A percentile compares a stretch with the other conserved stretches of the same genome.
Conservation (phyloP, 30 jellyfish, hydroid and myxozoan species). For the Sanderia malayensis region DNA sequence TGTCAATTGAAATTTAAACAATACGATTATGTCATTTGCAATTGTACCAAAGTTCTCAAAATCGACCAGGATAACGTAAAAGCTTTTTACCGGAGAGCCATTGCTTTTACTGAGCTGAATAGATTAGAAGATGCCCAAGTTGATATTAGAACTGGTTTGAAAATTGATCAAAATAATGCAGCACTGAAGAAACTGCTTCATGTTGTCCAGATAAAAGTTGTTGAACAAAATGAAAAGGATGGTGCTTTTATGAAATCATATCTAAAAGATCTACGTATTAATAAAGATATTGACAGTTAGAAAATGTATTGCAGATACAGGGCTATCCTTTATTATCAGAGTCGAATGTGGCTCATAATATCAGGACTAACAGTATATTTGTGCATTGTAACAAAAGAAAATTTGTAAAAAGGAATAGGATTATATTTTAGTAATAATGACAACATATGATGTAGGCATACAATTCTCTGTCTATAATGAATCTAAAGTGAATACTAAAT, state of each 20-base stretch:
- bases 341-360: too few relatives aligned
- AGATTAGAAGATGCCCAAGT: constrained; percentile 42
- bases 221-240: constrained; percentile 3
- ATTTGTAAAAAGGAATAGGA: too few relatives aligned
- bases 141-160: constrained; percentile 39
- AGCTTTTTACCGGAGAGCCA: constrained; percentile 68
- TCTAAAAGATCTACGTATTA: neutral
- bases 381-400: too few relatives aligned
- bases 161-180: constrained; percentile 35
- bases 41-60: constrained; percentile 61
- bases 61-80: constrained; percentile 45
- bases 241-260: constrained; percentile 13
- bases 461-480: too few relatives aligned
- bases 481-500: too few relatives aligned
- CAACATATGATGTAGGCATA: neutral
- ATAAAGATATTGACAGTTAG: too few relatives aligned
- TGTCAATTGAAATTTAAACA: constrained; percentile 70
- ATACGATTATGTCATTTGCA: constrained; percentile 48
- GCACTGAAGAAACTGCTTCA: constrained; percentile 29
- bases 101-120: constrained; percentile 42
- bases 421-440: too few relatives aligned
- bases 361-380: too few relatives aligned
- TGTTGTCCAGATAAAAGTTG: neutral
- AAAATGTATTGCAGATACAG: neutral
- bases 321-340: too few relatives aligned